Conservation (phyloP, 2,113 vertebrate species). For the Tragelaphus scriptus region DNA sequence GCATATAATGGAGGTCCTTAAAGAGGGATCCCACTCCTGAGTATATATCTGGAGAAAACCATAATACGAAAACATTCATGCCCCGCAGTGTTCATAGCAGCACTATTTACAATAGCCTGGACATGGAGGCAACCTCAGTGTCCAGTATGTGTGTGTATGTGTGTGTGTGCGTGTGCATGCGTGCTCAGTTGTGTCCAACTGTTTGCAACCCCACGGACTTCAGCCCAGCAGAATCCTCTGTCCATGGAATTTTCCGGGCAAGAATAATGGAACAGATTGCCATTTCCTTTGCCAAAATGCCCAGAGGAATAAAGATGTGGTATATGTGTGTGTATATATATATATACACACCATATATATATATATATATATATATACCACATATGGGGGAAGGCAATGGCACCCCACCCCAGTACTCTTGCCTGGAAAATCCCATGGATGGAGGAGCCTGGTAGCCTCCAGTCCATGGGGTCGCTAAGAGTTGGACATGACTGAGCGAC, state of each 20-base stretch:
- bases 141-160: neutral
- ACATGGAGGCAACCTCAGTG: neutral
- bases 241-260: neutral
- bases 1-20: neutral
- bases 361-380: accelerated
- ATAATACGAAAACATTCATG: neutral
- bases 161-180: too few relatives aligned
- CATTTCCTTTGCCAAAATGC: neutral
- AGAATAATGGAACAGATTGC: neutral
- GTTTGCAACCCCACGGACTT: neutral
- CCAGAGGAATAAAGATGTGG: neutral
- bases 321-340: neutral
- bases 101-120: neutral
- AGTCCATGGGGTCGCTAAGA: too few relatives aligned
- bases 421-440: too few relatives aligned
- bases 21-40: neutral
- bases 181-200: neutral
- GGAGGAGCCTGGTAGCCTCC: too few relatives aligned
- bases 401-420: too few relatives aligned
- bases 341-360: accelerated
- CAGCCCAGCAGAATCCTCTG: neutral
- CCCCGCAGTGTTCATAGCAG: neutral
- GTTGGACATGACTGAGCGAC: too few relatives aligned
- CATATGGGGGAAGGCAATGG: too few relatives aligned
- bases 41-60: neutral